Evolutionary conservation across 2,113 vertebrate genomes (phyloP), one percentile per base, ranked within the genome.

Genomic region (Nyctibius bracteatus): DNA sequence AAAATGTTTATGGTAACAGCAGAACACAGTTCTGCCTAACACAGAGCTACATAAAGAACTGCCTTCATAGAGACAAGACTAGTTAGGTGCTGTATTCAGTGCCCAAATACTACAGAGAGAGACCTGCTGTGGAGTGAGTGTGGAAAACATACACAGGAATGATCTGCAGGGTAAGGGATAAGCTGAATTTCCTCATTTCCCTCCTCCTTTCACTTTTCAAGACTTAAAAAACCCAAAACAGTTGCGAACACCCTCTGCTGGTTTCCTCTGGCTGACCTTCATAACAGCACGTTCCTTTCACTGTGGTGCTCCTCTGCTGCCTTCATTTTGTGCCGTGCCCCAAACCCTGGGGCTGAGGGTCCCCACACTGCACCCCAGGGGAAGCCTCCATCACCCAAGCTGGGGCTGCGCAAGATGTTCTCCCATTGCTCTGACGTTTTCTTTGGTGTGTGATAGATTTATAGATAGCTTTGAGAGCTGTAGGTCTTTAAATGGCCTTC

Each of bases 321-420:
- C 58, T 68, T 66, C 15, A 12, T 21, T n/a, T 39, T 62, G 46
- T 71, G 59, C 23, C 35, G 54, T 90, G 41, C 46, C 78, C 52
- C 84, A 92, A n/a, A 75, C 23, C 25, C 14, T 18, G 58, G 20
- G 33, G 18, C 85, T 33, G 13, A 91, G n/a, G 27, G 28, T 57
- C 31, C 65, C 47, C 6, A 0, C 30, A 27, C 6, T 49, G 25
- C 5, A n/a, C 47, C 12, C 23, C 13, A 3, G 10, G 33, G 12
- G 12, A 57, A 49, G 33, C 30, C 19, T 46, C 18, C 28, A 20
- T 7, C 4, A 1, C 0, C 0, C 39, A 66, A n/a, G 24, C 31
- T 41, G 47, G 25, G 30, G 54, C 31, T 67, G 11, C 12, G 7
- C 23, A 51, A 91, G 41, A 33, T 91, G 63, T 54, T 68, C 52